Conservation (phyloP, 2,113 vertebrate species). For the Procapra przewalskii region DNA sequence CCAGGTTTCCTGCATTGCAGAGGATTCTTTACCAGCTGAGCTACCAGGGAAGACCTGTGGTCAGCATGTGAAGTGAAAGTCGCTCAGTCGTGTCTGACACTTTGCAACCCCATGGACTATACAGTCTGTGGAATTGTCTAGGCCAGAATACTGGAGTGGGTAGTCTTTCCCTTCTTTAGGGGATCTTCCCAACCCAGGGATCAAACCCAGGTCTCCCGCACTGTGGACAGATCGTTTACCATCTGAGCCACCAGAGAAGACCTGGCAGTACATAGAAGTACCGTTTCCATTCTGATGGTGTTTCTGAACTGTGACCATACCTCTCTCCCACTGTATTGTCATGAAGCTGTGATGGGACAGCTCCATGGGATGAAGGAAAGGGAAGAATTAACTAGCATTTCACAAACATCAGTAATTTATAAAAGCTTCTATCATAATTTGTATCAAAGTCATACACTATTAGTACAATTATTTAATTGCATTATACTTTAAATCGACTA, state of each 20-base stretch:
- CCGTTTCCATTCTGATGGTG: background rate
- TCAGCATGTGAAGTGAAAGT: background rate
- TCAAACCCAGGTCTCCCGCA: background rate
- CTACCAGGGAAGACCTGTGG: background rate
- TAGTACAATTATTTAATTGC: background rate
- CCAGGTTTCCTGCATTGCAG: background rate
- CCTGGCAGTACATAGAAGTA: background rate
- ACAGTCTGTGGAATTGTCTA: background rate
- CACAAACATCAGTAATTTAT: background rate
- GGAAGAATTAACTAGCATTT: background rate
- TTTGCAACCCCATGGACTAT: background rate
- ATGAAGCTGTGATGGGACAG: background rate
- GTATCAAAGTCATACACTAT: background rate
- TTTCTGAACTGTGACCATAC: background rate
- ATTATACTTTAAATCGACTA: background rate
- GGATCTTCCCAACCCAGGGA: background rate
- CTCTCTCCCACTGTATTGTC: background rate
- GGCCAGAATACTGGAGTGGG: background rate
- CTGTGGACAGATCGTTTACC: background rate
- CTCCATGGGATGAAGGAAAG: background rate
- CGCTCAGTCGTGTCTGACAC: rapidly evolving
- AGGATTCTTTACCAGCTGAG: background rate
- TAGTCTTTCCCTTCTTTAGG: background rate
- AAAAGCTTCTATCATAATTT: background rate
- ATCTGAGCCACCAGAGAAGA: background rate